Conservation (phyloP, 2,888 invertebrate species). For the Cosmopolites sordidus region DNA sequence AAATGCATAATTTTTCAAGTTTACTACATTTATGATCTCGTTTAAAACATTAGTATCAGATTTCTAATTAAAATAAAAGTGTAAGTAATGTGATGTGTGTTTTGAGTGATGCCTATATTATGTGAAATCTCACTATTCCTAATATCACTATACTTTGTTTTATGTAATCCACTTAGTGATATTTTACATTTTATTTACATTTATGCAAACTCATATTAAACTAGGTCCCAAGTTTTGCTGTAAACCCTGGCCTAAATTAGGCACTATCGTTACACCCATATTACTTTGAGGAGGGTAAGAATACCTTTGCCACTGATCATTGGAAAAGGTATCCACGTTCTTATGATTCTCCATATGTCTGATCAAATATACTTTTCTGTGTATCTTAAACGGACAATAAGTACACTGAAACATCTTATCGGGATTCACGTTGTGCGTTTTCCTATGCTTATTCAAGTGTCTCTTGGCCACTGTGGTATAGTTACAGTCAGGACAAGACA, state of each 20-base stretch:
- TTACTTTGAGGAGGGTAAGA: slow-evolving; percentile 21
- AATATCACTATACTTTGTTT: too few species aligned
- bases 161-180: too few species aligned
- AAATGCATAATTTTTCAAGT: too few species aligned
- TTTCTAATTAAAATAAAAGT: too few species aligned
- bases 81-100: too few species aligned
- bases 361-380: slow-evolving; percentile 23
- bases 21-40: too few species aligned
- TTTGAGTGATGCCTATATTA: too few species aligned
- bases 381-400: slow-evolving; percentile 24
- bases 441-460: slow-evolving; percentile 23
- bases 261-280: slow-evolving; percentile 23
- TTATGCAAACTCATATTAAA: slow-evolving; percentile 13
- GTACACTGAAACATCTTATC: slow-evolving; percentile 26
- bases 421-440: slow-evolving; percentile 25
- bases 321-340: slow-evolving; percentile 13
- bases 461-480: slow-evolving; percentile 24
- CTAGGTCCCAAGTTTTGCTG: slow-evolving; percentile 14
- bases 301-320: slow-evolving; percentile 24
- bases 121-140: too few species aligned
- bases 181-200: too few species aligned
- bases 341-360: slow-evolving; percentile 25
- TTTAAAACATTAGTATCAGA: too few species aligned
- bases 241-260: slow-evolving; percentile 21
- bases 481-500: slow-evolving; percentile 25